Percentiles rank a stretch among this genome's conserved stretches.
Conservation (phyloP, 2,888 invertebrate genomes). For the Sinodicranocentrus sp. region DNA sequence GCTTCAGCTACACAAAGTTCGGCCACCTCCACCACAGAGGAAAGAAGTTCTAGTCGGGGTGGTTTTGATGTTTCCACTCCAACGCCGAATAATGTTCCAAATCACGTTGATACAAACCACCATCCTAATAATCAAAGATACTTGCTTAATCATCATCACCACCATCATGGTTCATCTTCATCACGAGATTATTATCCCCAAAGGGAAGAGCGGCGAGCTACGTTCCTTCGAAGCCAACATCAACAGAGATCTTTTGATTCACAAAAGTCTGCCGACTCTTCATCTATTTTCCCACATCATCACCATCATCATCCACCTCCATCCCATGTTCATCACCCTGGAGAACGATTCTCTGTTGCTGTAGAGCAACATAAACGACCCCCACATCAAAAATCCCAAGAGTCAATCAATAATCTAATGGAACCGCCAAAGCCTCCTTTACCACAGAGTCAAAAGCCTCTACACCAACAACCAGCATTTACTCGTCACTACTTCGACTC, state of each 20-base stretch:
- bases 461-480: constrained; percentile 71
- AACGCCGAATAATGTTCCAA: constrained; percentile 38
- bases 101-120: constrained; percentile 5
- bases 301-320: neutral
- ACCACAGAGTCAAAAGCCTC: constrained; percentile 49
- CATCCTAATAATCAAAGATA: constrained; percentile 28
- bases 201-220: constrained; percentile 60
- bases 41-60: constrained; percentile 51
- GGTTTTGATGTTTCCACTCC: constrained; percentile 59
- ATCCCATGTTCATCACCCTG: constrained; percentile 27
- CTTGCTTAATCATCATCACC: constrained; percentile 21
- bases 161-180: neutral
- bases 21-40: constrained; percentile 65
- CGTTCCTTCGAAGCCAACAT: constrained; percentile 43
- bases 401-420: constrained; percentile 7
- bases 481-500: constrained; percentile 76
- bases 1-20: constrained; percentile 65
- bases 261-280: constrained; percentile 40
- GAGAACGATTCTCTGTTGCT: constrained; percentile 34
- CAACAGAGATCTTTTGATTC: constrained; percentile 56
- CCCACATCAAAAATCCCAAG: constrained; percentile 44
- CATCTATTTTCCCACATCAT: constrained; percentile 31
- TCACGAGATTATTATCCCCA: constrained; percentile 60
- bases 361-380: constrained; percentile 66
- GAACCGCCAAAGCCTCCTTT: constrained; percentile 39